Base-by-base conservation (phyloP, 2,113 vertebrate species). In the Casuarius casuarius region DNA sequence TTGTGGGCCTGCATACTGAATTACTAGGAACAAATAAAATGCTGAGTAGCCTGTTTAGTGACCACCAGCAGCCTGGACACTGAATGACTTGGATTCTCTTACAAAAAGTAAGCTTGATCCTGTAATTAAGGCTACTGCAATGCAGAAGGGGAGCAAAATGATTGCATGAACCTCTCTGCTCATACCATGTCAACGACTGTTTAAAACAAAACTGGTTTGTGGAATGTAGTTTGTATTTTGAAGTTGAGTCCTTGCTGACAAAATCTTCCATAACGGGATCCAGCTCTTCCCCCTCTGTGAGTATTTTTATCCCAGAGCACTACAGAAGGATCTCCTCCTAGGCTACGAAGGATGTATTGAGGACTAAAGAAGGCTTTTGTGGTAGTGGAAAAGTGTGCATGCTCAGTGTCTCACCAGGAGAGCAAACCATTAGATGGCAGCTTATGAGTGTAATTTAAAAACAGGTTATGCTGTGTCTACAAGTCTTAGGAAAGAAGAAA, bases 301-400 rank as follows among this genome's bases (percentile, higher is more conserved):
- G 4, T 70, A 25, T 52, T 89, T 85, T 83, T 63, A 18, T 38
- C 13, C 22, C 26, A 72, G 46, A 16, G 3, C 2, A 2, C 28
- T 86, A 5, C 56, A 56, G 59, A 66, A 79, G 19, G 19, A 8
- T 65, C 12, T 40, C 56, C 10, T 31, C 56, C 56, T 58, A 58
- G 8, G 22, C 46, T 58, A 31, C 15, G 23, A 63, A 29, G 10
- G 81, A 51, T 4, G 5, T 3, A 1, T 2, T 51, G 33, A 56
- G 44, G 46, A 28, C 18, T 63, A 28, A 28, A 83, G 13, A 71
- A 65, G 18, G n/a, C 28, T 75, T 10, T 66, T 71, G 40, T 63
- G 33, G 9, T 8, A 4, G 12, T 48, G 48, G 22, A 84, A 58
- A 52, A 44, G 4, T 2, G 3, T 54, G 5, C 0, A 0, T 38